Evolutionary conservation across 35 echinoderm and acorn worm genomes (phyloP).

Genomic region (Apostichopus japonicus): DNA sequence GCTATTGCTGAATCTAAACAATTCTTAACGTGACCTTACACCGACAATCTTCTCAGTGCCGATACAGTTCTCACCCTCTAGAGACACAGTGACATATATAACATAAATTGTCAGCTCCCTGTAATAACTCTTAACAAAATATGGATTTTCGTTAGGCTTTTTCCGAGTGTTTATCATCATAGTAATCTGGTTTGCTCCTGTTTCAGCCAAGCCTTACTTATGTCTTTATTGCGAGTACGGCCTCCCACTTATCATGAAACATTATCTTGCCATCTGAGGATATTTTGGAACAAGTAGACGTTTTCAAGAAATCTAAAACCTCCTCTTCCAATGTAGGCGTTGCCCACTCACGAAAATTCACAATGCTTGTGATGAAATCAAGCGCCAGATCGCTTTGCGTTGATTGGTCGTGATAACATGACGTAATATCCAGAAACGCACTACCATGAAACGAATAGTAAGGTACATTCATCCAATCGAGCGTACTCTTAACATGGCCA

Average conservation of each 20-base stretch:
- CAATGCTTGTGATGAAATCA: conserved; percentile 63
- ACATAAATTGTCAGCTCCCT: no score
- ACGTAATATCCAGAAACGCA: conserved; percentile 28
- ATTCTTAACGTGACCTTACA: no score
- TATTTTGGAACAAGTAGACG: conserved; percentile 10
- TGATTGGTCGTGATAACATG: conserved; percentile 43
- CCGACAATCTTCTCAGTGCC: no score
- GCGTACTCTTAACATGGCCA: conserved; percentile 6
- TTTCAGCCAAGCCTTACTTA: not conserved
- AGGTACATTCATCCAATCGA: conserved; percentile 33
- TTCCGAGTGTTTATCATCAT: no score
- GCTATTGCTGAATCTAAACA: no score
- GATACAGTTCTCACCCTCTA: no score
- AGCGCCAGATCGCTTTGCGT: conserved; percentile 43
- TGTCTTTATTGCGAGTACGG: conserved; percentile 6
- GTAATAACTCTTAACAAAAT: no score
- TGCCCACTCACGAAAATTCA: conserved; percentile 57
- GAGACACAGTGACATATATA: no score
- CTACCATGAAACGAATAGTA: not conserved
- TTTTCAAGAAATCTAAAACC: conserved; percentile 39
- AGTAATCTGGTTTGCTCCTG: no score
- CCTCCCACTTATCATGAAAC: conserved; percentile 38
- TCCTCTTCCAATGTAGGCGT: conserved; percentile 28
- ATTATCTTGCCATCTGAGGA: not conserved
- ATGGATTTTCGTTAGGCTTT: no score